A percentile compares a stretch with the other conserved stretches of the same genome.
These are phyloP conservation scores for Caenorhabditis parvicauda DNA, from an alignment of 2,888 invertebrate species.

Conservation along the genomic window DNA sequence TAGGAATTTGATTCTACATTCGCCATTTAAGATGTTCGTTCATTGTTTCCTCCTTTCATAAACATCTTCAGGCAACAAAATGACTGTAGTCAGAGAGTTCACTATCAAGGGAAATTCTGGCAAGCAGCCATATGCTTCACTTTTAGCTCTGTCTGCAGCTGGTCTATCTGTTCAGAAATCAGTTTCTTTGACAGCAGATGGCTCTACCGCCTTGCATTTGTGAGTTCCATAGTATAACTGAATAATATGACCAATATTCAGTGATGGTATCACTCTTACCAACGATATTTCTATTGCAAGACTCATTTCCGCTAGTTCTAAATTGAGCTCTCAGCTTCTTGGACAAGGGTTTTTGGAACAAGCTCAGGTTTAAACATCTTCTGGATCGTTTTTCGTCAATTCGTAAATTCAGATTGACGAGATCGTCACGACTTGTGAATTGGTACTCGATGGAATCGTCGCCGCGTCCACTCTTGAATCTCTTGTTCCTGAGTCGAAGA, in stretches of 20 bases:
- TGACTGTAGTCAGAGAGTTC: constrained; percentile 19
- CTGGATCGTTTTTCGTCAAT: neutral
- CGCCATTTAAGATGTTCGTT: too few relatives aligned
- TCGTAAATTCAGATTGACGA: constrained; percentile 31
- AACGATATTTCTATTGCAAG: constrained; percentile 47
- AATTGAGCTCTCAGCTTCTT: constrained; percentile 25
- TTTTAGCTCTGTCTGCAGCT: constrained; percentile 36
- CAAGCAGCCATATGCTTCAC: constrained; percentile 37
- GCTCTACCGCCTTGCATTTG: constrained; percentile 28
- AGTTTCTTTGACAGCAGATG: constrained; percentile 23
- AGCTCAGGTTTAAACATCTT: neutral
- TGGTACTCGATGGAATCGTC: constrained; percentile 13
- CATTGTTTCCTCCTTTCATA: too few relatives aligned
- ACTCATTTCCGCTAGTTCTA: constrained; percentile 33
- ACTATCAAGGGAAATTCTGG: constrained; percentile 24
- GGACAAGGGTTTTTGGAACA: constrained; percentile 29
- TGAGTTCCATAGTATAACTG: constrained; percentile 12
- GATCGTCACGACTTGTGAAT: constrained; percentile 15
- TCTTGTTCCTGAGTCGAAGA: too few relatives aligned
- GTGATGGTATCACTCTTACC: constrained; percentile 39
- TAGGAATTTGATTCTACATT: too few relatives aligned
- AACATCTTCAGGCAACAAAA: too few relatives aligned
- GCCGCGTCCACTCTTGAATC: too few relatives aligned
- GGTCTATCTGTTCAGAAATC: constrained; percentile 35
- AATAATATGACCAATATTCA: constrained; percentile 16